phyloP scores from a whole-genome alignment of 2,888 invertebrate species.

The Phrixothrix hirtus region DNA sequence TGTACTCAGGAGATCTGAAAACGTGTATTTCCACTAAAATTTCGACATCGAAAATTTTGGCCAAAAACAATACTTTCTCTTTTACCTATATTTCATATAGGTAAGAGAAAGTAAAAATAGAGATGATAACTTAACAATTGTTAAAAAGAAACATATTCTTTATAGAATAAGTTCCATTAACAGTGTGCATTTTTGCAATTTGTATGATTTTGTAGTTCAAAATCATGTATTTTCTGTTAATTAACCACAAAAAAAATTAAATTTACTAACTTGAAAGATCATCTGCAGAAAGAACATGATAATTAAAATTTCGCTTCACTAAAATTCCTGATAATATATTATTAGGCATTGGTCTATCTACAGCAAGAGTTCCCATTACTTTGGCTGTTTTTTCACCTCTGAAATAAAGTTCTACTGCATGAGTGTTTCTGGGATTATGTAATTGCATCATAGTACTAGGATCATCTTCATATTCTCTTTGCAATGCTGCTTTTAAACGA shows the following conservation, averaged over 20 bases:
- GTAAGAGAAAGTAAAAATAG: too few species aligned
- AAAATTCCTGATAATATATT: constrained; percentile 87
- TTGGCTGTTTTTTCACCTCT: constrained; percentile 98
- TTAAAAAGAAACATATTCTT: too few species aligned
- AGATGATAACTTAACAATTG: too few species aligned
- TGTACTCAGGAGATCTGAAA: too few species aligned
- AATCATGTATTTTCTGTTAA: background rate
- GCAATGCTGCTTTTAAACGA: constrained; percentile 89
- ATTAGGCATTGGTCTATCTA: constrained; percentile 78
- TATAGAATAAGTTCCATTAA: too few species aligned
- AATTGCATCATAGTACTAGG: constrained; percentile 80
- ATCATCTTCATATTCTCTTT: constrained; percentile 90
- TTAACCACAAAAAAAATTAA: constrained; percentile 5
- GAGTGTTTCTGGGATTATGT: constrained; percentile 96
- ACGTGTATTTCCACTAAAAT: too few species aligned
- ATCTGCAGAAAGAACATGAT: constrained; percentile 87
- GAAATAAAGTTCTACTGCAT: constrained; percentile 90
- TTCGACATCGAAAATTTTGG: too few species aligned
- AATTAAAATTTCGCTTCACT: constrained; percentile 97
- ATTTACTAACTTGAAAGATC: constrained; percentile 80
- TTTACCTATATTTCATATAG: too few species aligned
- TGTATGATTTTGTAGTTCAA: too few species aligned
- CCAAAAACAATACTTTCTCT: too few species aligned
- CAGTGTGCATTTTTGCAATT: too few species aligned
- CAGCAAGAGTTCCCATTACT: constrained; percentile 92